Evolutionary conservation across 2,113 vertebrate genomes (phyloP).

Genomic region (Zootoca vivipara): DNA sequence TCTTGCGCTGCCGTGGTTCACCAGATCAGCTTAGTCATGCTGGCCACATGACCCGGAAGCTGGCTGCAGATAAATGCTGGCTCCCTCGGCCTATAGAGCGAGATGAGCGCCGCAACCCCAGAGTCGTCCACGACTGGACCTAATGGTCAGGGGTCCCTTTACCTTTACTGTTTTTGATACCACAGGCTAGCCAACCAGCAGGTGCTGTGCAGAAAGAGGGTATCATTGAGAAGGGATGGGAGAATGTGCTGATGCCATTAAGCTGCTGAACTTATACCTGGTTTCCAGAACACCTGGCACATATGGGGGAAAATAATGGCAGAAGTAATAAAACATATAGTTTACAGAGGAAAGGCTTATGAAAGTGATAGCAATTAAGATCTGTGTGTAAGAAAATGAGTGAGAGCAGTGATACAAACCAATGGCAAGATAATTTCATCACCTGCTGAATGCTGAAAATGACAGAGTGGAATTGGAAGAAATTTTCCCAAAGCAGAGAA

Average conservation of each 20-base stretch:
- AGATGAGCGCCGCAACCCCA: too few relatives aligned
- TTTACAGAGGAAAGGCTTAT: not conserved
- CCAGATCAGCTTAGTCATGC: too few relatives aligned
- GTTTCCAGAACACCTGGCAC: not conserved
- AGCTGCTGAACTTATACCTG: not conserved
- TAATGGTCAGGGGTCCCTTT: too few relatives aligned
- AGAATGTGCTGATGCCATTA: not conserved
- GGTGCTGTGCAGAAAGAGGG: not conserved
- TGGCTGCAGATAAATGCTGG: too few relatives aligned
- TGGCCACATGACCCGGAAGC: too few relatives aligned
- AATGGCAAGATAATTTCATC: not conserved
- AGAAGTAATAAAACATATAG: not conserved
- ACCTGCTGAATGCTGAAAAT: not conserved
- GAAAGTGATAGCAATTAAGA: not conserved
- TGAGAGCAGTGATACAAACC: not conserved
- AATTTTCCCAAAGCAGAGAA: constrained; percentile 4
- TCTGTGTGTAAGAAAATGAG: not conserved
- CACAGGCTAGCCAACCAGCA: not conserved
- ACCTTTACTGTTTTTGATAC: not conserved
- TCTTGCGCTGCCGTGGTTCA: too few relatives aligned
- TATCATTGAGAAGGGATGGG: too few relatives aligned
- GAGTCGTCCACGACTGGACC: too few relatives aligned
- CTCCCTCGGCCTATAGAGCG: too few relatives aligned
- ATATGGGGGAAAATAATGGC: not conserved
- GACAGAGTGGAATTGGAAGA: not conserved